Base-by-base conservation (phyloP, 2,113 vertebrate genomes). In the Setophaga kirtlandii region DNA sequence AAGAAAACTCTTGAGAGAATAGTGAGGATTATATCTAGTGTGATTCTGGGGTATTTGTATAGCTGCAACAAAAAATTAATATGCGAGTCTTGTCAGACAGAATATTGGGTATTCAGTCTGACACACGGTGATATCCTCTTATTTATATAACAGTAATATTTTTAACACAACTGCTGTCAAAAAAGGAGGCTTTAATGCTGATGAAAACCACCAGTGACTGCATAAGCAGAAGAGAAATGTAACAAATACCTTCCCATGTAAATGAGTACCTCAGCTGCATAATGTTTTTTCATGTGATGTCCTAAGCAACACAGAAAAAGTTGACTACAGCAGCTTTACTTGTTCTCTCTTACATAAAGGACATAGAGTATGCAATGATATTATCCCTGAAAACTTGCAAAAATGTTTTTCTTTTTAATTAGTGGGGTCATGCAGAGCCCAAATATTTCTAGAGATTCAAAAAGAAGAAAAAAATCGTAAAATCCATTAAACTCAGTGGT, bases 81-180 rank as follows among this genome's bases (percentile, higher is more conserved):
- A 95, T 70, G 68, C 1, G 0, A 87, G 37, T 68, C 71, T 64
- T 65, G 59, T 91, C 90, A 91, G 87, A 88, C 74, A 49, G 50
- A 84, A 73, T 94, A 85, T 53, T 62, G 67, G 55, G 39, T 93
- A 90, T 85, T 86, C 89, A 89, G 91, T 89, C 93, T 95, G 80
- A 89, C 87, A 94, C 79, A 83, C 5, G 0, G 50, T 78, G 68
- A 89, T 86, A 93, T 92, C 59, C 62, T 94, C 71, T 94, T 95
- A 55, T 97, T 94, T 95, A 94, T 90, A 42, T 94, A 90, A 96
- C 79, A 30, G 83, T 59, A 80, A 86, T 90, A 95, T 90, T 94
- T 96, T 93, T 83, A 93, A 89, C 71, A 80, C 67, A 74, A 81
- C 79, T 74, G 46, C 90, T 92, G 76, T 89, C 71, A 88, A 56